A percentile compares a stretch with the other conserved stretches of the same genome.
Evolutionary conservation across 1,140 invertebrate genomes (phyloP).

Genomic region (Philopotamus ludificatus): DNA sequence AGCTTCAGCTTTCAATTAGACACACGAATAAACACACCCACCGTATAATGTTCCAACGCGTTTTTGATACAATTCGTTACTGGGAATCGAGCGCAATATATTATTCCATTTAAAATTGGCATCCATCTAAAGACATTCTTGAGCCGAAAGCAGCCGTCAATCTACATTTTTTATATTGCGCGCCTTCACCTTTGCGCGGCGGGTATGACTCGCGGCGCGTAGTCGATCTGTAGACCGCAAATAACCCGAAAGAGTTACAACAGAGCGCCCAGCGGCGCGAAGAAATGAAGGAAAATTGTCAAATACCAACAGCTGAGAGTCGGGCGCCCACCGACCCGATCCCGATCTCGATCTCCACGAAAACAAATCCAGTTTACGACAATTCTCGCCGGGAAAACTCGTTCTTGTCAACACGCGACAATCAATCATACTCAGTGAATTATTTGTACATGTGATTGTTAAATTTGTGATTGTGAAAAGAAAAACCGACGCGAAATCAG

Average conservation of each 20-base stretch:
- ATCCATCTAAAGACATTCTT: too few species aligned
- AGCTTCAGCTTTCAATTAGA: constrained; percentile 3
- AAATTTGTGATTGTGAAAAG: background rate
- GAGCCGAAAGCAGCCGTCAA: too few species aligned
- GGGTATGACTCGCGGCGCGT: too few species aligned
- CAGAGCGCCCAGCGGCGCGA: background rate
- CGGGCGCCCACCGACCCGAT: background rate
- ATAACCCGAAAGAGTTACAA: background rate
- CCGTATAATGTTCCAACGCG: too few species aligned
- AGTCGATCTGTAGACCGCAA: too few species aligned
- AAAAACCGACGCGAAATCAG: background rate
- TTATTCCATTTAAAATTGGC: too few species aligned
- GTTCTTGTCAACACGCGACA: background rate
- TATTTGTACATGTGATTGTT: too few species aligned
- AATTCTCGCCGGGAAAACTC: background rate
- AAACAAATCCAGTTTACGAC: constrained; percentile 1
- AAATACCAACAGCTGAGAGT: constrained; percentile 12
- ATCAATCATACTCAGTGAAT: too few species aligned
- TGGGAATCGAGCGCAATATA: too few species aligned
- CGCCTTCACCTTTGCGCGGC: too few species aligned
- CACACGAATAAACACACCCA: constrained; percentile 13
- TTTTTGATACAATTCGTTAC: too few species aligned
- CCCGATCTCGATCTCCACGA: background rate
- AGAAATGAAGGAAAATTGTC: constrained; percentile 29
- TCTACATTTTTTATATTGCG: too few species aligned